Percentiles rank a stretch among this genome's conserved stretches.
Conservation (phyloP, 2,797 vertebrate genomes). For the Cichlasoma orientale region DNA sequence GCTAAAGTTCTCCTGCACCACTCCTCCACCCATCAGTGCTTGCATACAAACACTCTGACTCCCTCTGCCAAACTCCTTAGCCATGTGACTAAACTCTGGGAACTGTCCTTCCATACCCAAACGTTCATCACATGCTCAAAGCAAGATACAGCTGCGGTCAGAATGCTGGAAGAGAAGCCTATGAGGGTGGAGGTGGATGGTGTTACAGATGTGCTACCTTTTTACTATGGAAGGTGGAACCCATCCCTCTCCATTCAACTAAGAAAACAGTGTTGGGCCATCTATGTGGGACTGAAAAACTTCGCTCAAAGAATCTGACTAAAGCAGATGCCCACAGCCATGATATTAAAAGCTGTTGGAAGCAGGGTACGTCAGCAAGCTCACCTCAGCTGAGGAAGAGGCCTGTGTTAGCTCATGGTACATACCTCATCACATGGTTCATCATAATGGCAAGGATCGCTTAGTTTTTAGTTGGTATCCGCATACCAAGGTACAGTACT, state of each 20-base stretch:
- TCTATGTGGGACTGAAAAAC: not conserved
- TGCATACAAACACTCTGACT: not conserved
- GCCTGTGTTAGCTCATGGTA: not conserved
- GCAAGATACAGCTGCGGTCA: too few species aligned
- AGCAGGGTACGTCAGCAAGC: not conserved
- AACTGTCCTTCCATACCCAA: not conserved
- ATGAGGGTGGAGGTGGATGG: not conserved
- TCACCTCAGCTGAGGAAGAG: too few species aligned
- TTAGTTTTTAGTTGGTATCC: constrained; percentile 15
- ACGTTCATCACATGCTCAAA: not conserved
- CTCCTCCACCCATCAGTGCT: not conserved
- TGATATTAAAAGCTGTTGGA: not conserved
- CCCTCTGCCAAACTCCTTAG: not conserved
- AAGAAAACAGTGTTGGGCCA: not conserved
- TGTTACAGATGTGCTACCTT: not conserved
- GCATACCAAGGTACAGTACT: too few species aligned
- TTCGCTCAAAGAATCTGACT: too few species aligned
- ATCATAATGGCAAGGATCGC: not conserved
- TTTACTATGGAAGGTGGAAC: too few species aligned
- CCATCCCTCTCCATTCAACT: not conserved
- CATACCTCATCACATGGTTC: constrained; percentile 12
- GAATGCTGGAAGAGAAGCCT: too few species aligned
- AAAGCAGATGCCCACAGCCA: not conserved
- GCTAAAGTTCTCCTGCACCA: not conserved
- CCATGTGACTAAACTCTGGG: not conserved